Conservation (phyloP, 2,113 vertebrate species). For the Callionymus lyra region DNA sequence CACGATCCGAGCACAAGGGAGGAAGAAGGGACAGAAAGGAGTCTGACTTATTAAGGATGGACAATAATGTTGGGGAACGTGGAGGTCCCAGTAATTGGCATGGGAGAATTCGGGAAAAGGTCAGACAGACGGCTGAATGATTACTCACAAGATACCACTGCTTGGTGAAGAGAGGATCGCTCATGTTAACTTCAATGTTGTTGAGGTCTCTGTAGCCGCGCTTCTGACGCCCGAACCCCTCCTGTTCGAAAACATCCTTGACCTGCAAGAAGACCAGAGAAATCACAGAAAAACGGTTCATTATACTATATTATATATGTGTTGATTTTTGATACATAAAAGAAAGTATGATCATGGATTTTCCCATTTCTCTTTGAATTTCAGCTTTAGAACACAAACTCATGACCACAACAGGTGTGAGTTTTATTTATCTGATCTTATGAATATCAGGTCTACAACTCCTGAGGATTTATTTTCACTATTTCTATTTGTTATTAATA, state of each 20-base stretch:
- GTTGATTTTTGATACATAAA: no score
- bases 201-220: conserved; percentile 89
- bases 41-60: conserved; percentile 38
- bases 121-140: conserved; percentile 36
- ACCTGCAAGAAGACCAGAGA: conserved; percentile 73
- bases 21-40: conserved; percentile 17
- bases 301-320: no score
- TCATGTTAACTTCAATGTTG: conserved; percentile 88
- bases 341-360: no score
- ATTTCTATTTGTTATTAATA: no score
- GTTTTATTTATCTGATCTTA: no score
- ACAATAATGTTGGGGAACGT: conserved; percentile 34
- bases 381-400: no score
- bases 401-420: no score
- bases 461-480: no score
- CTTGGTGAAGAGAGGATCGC: conserved; percentile 91
- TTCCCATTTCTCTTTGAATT: no score
- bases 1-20: conserved; percentile 19
- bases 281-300: no score
- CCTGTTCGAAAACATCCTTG: conserved; percentile 79
- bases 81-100: conserved; percentile 38
- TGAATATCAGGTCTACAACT: no score
- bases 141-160: conserved; percentile 97
- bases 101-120: conserved; percentile 43
- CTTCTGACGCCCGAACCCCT: conserved; percentile 86